Conservation (phyloP, 2,797 vertebrate species). For the Sardinella longiceps region DNA sequence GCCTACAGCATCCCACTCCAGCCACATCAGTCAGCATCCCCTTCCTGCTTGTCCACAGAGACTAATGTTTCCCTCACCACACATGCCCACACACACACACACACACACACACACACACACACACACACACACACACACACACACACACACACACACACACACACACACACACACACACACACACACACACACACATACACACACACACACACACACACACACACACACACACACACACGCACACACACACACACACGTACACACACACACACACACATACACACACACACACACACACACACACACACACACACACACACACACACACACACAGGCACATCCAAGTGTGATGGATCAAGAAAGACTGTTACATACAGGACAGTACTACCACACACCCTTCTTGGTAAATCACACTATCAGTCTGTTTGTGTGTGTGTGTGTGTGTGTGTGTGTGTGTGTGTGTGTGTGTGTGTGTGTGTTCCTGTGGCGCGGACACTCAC, state of each 20-base stretch:
- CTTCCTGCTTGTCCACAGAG: not conserved
- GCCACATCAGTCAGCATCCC: not conserved
- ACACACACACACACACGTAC: too few species aligned
- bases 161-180: slow-evolving; percentile 22
- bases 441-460: slow-evolving; percentile 44
- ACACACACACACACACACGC: too few species aligned
- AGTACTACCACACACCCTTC: not conserved
- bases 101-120: slow-evolving; percentile 27
- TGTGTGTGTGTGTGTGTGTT: slow-evolving; percentile 41
- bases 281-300: too few species aligned
- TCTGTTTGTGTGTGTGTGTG: slow-evolving; percentile 14
- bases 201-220: not conserved
- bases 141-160: slow-evolving; percentile 36
- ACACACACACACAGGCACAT: too few species aligned
- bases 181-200: not conserved
- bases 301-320: too few species aligned
- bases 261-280: too few species aligned
- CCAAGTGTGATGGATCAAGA: too few species aligned
- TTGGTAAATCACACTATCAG: too few species aligned
- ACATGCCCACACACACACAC: not conserved
- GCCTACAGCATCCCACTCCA: not conserved
- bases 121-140: slow-evolving; percentile 38
- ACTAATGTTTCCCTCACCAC: not conserved
- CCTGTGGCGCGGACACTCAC: slow-evolving; percentile 40
- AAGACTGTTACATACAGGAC: too few species aligned